These are phyloP conservation scores for Trichonephila clavipes DNA, from an alignment of 1,140 invertebrate genomes.

Conservation along the genomic window DNA sequence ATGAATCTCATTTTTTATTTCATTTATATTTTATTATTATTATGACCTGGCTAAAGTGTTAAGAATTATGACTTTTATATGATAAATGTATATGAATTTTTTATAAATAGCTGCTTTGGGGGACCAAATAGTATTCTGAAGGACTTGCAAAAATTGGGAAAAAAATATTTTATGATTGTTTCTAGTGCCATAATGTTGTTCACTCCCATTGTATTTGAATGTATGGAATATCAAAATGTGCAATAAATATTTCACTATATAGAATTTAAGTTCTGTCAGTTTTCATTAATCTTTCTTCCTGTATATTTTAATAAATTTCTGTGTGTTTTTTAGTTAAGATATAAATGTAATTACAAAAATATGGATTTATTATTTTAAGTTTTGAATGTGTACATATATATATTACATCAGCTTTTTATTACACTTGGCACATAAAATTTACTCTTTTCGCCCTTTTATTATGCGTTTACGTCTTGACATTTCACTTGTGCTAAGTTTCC, in stretches of 20 bases:
- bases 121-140: conserved; percentile 55
- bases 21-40: background rate
- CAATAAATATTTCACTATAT: conserved; percentile 53
- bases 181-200: conserved; percentile 61
- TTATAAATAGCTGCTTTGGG: conserved; percentile 36
- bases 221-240: conserved; percentile 55
- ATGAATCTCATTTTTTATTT: background rate
- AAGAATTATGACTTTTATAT: background rate
- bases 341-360: too few species aligned
- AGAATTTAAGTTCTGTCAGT: background rate
- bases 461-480: too few species aligned
- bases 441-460: too few species aligned
- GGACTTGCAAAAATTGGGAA: background rate
- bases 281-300: too few species aligned
- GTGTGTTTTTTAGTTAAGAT: too few species aligned
- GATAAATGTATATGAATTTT: background rate
- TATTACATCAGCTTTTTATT: too few species aligned
- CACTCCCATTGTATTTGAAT: conserved; percentile 36
- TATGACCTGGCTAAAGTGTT: background rate
- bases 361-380: too few species aligned
- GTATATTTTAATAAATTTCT: too few species aligned
- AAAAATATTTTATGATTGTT: background rate
- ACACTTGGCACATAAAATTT: too few species aligned
- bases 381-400: too few species aligned
- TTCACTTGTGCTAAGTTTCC: too few species aligned